phyloP scores from a whole-genome alignment of 64 coral and sea anemone species.

The Pachyseris speciosa region DNA sequence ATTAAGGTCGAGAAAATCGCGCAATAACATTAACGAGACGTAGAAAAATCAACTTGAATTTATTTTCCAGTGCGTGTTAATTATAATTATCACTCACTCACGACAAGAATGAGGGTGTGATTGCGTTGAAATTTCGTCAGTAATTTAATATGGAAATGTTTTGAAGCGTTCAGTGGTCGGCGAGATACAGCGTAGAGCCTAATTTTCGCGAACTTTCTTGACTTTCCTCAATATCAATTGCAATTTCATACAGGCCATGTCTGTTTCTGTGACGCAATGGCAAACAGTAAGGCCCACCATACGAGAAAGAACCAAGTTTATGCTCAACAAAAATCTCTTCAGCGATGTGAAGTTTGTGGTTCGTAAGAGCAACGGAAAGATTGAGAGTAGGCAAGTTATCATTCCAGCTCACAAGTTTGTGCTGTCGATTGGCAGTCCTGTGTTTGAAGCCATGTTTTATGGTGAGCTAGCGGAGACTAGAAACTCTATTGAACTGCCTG shows the following conservation, averaged over 20 bases:
- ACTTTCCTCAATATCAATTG: no score
- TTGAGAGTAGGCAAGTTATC: background rate
- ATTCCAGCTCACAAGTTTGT: constrained; percentile 76
- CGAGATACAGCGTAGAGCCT: no score
- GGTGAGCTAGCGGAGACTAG: constrained; percentile 47
- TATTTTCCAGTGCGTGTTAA: no score
- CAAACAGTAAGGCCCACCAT: constrained; percentile 37
- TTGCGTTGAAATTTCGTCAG: background rate
- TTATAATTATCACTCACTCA: no score
- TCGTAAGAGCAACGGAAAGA: background rate
- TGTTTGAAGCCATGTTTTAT: constrained; percentile 69
- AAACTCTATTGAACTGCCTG: constrained; percentile 53
- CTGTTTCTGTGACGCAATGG: constrained; percentile 3
- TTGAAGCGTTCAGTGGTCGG: background rate
- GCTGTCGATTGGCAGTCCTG: constrained; percentile 66
- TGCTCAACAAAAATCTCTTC: constrained; percentile 72
- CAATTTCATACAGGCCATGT: background rate
- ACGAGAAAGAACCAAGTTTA: constrained; percentile 60
- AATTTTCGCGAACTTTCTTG: no score
- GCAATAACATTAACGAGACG: no score
- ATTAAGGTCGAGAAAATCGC: no score
- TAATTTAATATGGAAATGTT: background rate
- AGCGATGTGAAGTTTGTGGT: constrained; percentile 71
- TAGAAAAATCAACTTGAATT: no score
- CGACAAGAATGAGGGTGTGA: no score